These are phyloP conservation scores for Metellina segmentata DNA, from an alignment of 2,888 invertebrate species.

Conservation along the genomic window DNA sequence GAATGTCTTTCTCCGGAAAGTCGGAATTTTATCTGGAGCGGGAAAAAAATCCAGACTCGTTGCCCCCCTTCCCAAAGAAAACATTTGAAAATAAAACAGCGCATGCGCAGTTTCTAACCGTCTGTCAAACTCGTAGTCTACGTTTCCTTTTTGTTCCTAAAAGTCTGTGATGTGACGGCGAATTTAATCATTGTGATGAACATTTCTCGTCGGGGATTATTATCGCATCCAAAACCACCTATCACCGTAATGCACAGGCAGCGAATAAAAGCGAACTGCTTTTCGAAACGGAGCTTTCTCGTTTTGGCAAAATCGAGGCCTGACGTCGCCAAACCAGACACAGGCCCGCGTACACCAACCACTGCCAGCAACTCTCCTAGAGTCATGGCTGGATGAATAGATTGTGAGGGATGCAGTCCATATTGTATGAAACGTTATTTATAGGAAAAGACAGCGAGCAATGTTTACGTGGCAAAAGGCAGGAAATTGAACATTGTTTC, in stretches of 20 bases:
- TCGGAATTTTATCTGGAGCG: conserved; percentile 1
- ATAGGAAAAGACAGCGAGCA: not conserved
- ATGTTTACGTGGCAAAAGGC: no score
- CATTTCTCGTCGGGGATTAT: conserved; percentile 46
- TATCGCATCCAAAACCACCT: conserved; percentile 39
- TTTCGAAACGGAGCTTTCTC: conserved; percentile 40
- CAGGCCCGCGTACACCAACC: conserved; percentile 36
- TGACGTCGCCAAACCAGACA: conserved; percentile 32
- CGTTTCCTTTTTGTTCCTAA: not conserved
- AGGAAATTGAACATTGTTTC: no score
- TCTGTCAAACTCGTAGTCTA: conserved; percentile 3
- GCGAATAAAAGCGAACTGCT: conserved; percentile 17
- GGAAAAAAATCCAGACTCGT: conserved; percentile 16
- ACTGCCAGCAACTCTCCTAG: conserved; percentile 38
- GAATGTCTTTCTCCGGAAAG: conserved; percentile 1
- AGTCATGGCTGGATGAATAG: conserved; percentile 52
- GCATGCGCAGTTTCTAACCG: conserved; percentile 11
- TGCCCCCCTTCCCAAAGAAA: not conserved
- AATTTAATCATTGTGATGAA: conserved; percentile 49
- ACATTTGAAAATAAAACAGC: not conserved
- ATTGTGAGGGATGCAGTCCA: conserved; percentile 26
- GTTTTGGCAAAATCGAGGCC: conserved; percentile 43
- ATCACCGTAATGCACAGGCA: conserved; percentile 26
- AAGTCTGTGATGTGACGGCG: conserved; percentile 27
- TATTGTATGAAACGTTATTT: conserved; percentile 2